Conservation (phyloP, 2,113 vertebrate genomes). For the Ictalurus furcatus region DNA sequence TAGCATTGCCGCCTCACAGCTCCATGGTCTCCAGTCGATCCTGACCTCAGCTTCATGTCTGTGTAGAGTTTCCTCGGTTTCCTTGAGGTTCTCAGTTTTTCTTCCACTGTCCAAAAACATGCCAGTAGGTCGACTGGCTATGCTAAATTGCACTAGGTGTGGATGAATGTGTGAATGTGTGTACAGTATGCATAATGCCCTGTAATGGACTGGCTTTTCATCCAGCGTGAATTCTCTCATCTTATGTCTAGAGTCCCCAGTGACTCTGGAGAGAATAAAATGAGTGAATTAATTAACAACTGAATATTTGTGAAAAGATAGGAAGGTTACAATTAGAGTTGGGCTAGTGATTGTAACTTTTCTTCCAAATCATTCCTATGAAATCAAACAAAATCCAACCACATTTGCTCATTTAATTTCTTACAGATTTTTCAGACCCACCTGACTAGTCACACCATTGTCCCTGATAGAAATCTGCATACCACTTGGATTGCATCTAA, state of each 20-base stretch:
- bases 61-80: neutral
- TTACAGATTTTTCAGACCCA: neutral
- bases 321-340: neutral
- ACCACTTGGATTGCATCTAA: slow-evolving; percentile 33
- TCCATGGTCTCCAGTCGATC: neutral
- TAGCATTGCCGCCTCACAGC: neutral
- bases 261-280: neutral
- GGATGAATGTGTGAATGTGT: neutral
- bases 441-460: neutral
- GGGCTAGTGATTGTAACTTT: neutral
- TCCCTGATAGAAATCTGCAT: slow-evolving; percentile 35
- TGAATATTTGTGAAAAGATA: neutral
- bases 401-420: neutral
- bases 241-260: neutral
- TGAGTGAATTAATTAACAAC: neutral
- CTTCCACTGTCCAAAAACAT: neutral
- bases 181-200: neutral
- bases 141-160: neutral
- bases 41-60: neutral
- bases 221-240: neutral
- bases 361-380: neutral
- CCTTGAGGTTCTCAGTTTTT: neutral
- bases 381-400: neutral
- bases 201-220: neutral
- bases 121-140: neutral